These are phyloP conservation scores for Chydorus sphaericus DNA, from an alignment of 2,888 invertebrate species.

Conservation along the genomic window DNA sequence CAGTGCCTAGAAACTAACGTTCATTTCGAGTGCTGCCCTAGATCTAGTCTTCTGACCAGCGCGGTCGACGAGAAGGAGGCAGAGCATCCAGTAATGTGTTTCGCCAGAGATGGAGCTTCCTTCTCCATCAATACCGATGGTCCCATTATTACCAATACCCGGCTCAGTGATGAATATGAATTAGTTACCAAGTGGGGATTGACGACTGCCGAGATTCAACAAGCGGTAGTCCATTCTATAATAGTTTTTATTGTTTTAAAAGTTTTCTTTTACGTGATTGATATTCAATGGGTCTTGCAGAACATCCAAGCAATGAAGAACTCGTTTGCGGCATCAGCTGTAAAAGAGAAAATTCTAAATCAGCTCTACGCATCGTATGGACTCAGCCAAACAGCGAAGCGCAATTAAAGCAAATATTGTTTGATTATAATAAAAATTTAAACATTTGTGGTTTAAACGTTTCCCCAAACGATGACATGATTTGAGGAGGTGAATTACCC, in stretches of 20 bases:
- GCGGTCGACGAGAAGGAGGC: too few relatives aligned
- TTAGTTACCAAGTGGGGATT: slow-evolving; percentile 34
- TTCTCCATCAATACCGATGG: slow-evolving; percentile 42
- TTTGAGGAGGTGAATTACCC: too few relatives aligned
- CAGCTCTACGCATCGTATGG: not conserved
- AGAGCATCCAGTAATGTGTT: slow-evolving; percentile 35
- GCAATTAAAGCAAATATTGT: too few relatives aligned
- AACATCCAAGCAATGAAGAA: slow-evolving; percentile 8
- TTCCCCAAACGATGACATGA: too few relatives aligned
- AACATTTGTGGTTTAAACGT: too few relatives aligned
- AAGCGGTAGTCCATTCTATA: slow-evolving; percentile 30
- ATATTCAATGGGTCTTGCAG: not conserved
- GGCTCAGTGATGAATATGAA: slow-evolving; percentile 34
- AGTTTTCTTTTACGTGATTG: not conserved
- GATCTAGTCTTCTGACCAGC: slow-evolving; percentile 37
- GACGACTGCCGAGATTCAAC: slow-evolving; percentile 32
- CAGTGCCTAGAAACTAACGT: slow-evolving; percentile 25
- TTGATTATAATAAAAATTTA: too few relatives aligned
- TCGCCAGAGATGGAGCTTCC: slow-evolving; percentile 37
- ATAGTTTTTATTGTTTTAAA: not conserved
- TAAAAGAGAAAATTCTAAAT: not conserved
- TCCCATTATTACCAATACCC: slow-evolving; percentile 35
- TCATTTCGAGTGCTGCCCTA: slow-evolving; percentile 39
- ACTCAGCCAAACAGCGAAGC: too few relatives aligned
- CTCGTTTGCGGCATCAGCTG: slow-evolving; percentile 1